phyloP scores from a whole-genome alignment of 2,797 vertebrate species.

The Tadarida brasiliensis region DNA sequence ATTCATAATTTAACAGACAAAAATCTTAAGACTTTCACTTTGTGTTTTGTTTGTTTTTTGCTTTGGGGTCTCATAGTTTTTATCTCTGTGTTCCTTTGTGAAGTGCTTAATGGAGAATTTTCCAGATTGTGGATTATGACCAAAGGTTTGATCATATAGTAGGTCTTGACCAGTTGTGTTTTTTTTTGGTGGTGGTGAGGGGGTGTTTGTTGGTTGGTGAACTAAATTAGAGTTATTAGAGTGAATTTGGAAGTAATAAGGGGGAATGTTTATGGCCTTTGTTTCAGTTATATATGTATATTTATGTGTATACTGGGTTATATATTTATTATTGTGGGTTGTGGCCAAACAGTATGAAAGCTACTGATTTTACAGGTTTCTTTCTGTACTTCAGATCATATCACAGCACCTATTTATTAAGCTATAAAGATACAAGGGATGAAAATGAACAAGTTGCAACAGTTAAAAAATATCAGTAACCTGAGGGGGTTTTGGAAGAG shows the following conservation, averaged over 20 bases:
- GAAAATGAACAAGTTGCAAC: neutral
- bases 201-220: neutral
- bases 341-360: neutral
- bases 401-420: neutral
- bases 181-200: neutral
- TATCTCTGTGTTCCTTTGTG: conserved; percentile 1
- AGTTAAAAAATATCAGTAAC: neutral
- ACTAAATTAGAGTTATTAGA: neutral
- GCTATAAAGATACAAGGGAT: neutral
- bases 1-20: neutral
- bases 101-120: conserved; percentile 12
- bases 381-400: neutral
- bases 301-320: neutral
- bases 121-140: neutral
- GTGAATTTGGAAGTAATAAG: conserved; percentile 26
- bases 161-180: neutral
- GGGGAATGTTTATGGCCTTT: neutral
- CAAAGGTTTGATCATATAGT: neutral
- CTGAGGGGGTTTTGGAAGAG: neutral
- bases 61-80: neutral
- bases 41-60: neutral
- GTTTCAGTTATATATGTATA: neutral
- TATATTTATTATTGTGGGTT: neutral
- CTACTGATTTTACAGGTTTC: conserved; percentile 25
- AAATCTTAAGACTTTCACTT: neutral